Evolutionary conservation across 2,888 invertebrate genomes (phyloP).

Genomic region (Synergus japonicus): DNA sequence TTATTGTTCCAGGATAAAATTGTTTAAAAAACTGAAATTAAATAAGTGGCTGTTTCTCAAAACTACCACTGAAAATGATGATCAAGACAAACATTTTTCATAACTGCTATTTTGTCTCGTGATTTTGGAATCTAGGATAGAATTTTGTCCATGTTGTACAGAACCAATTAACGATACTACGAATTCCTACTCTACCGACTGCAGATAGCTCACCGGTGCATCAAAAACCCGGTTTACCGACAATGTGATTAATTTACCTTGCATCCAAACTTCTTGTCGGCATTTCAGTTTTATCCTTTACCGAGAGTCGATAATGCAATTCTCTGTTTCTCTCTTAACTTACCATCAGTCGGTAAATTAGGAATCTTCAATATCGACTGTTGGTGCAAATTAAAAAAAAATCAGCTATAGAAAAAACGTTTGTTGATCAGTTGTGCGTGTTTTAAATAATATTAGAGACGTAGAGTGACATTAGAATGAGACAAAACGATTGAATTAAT

Average conservation of each 20-base stretch:
- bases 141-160: neutral
- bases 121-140: neutral
- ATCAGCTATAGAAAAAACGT: neutral
- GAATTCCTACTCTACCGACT: too few species aligned
- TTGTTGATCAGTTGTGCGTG: neutral
- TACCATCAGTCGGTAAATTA: too few species aligned
- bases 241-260: too few species aligned
- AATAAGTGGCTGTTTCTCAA: neutral
- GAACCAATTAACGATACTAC: too few species aligned
- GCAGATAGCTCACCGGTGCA: too few species aligned
- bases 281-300: too few species aligned
- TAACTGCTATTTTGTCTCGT: neutral
- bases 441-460: slow-evolving; percentile 12
- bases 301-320: too few species aligned
- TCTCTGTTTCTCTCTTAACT: too few species aligned
- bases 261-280: too few species aligned
- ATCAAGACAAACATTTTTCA: neutral
- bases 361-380: too few species aligned
- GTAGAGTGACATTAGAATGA: neutral
- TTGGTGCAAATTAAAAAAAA: neutral
- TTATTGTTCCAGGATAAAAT: neutral
- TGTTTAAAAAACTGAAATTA: neutral
- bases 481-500: slow-evolving; percentile 24
- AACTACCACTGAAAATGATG: neutral
- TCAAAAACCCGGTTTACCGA: too few species aligned